A percentile compares a stretch with the other conserved stretches of the same genome.
Evolutionary conservation across 2,888 invertebrate species (phyloP).

Genomic region (Eulithis prunata): DNA sequence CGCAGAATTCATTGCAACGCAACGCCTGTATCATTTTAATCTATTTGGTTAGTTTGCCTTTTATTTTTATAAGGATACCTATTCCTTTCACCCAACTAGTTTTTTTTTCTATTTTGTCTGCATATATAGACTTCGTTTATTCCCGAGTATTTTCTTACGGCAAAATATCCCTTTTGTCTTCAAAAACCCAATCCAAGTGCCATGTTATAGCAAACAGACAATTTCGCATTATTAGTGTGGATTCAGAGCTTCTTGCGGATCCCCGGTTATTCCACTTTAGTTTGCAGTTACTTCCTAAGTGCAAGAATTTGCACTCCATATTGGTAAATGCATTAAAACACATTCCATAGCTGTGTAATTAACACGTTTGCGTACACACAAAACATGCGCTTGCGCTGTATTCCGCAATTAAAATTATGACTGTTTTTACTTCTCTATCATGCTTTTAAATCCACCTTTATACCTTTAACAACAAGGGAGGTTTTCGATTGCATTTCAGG

Average conservation of each 20-base stretch:
- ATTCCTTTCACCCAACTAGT: no score
- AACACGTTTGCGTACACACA: conserved; percentile 71
- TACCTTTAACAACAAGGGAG: conserved; percentile 40
- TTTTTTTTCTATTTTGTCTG: no score
- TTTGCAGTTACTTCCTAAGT: conserved; percentile 45
- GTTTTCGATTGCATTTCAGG: conserved; percentile 39
- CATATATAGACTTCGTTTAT: no score
- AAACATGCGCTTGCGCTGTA: conserved; percentile 58
- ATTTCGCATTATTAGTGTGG: neutral
- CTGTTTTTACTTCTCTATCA: conserved; percentile 30
- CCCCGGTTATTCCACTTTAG: conserved; percentile 16
- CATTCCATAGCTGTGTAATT: conserved; percentile 68
- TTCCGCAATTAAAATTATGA: conserved; percentile 74
- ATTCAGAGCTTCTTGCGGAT: neutral
- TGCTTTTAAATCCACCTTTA: conserved; percentile 32
- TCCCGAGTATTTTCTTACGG: no score
- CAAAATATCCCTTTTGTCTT: no score
- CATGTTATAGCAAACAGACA: no score
- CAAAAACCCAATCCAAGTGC: no score
- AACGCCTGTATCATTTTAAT: no score
- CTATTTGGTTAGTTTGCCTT: no score
- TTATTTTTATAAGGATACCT: no score
- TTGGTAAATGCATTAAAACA: conserved; percentile 60
- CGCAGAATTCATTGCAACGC: neutral
- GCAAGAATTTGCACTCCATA: conserved; percentile 69